Conservation (phyloP, 2,113 vertebrate genomes). For the Anolis carolinensis region DNA sequence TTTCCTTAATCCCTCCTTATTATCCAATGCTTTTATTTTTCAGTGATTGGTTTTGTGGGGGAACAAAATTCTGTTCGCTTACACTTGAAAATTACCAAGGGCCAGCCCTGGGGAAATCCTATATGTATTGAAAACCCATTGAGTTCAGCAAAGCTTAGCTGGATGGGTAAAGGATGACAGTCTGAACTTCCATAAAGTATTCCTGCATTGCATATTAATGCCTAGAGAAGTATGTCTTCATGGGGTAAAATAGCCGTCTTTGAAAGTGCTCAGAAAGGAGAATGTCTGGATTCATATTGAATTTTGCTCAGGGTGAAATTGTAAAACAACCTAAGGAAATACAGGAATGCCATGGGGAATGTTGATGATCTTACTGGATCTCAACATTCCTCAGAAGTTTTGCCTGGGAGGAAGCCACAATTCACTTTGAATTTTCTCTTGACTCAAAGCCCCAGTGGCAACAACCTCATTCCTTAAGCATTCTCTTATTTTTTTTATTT, state of each 20-base stretch:
- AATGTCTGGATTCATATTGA: background rate
- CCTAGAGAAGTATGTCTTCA: background rate
- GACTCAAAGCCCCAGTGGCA: too few relatives aligned
- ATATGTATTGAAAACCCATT: background rate
- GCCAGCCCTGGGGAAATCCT: too few relatives aligned
- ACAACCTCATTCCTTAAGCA: too few relatives aligned
- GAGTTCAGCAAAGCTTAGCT: background rate
- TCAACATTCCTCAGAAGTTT: background rate
- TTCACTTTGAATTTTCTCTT: too few relatives aligned
- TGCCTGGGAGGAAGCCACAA: background rate
- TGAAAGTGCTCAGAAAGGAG: background rate
- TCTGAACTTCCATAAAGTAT: background rate
- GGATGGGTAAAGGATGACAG: background rate
- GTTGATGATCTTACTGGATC: background rate
- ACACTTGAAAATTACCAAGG: too few relatives aligned
- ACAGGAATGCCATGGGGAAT: background rate
- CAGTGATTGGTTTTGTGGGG: too few relatives aligned
- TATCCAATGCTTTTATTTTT: too few relatives aligned
- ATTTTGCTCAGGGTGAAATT: background rate
- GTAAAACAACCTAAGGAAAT: background rate
- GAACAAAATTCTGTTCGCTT: too few relatives aligned
- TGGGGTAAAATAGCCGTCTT: background rate
- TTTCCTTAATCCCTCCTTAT: too few relatives aligned
- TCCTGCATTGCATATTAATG: background rate
- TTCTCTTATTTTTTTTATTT: too few relatives aligned